Evolutionary conservation across 2,888 invertebrate genomes (phyloP), one percentile per base, ranked within the genome.

Genomic region (Mythimna vitellina): DNA sequence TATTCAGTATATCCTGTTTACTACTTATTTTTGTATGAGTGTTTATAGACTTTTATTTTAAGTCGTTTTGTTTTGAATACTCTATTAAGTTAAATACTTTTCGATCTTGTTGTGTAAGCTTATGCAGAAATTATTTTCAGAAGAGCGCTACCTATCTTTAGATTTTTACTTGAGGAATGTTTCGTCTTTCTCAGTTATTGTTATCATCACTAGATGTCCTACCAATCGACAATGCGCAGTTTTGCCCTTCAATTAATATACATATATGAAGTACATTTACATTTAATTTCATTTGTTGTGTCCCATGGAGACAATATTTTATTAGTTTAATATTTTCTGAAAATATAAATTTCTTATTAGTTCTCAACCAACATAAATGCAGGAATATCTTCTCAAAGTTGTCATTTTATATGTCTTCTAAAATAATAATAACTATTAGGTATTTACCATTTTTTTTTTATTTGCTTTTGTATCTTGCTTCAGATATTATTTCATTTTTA

Each of bases 151-250:
- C 32, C 57, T 57, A 57, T 7, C 56, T 56, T 29, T 29, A 42
- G 9, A 38, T 4, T n/a, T n/a, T n/a, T 25, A 14, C 1, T 17
- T 4, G 25, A 25, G 8, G 4, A 38, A 7, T 53, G 22, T n/a
- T 22, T 62, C 22, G 54, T 42, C 32, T 35, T 32, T 46, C 32
- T 46, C n/a, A 25, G 56, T 70, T 70, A n/a, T 38, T 29, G 17
- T n/a, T 29, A 70, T 49, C 4, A 25, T 22, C 17, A 49, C 49
- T 57, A 70, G 49, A 49, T 22, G 35, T 17, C 25, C 9, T 14
- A 14, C 1, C 38, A 29, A 10, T 9, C 65, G 4, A 49, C 49
- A 63, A 32, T 57, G 57, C 57, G 57, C 32, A 57, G 46, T 46
- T 46, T 46, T 46, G 6, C 17, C 12, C 46, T 17, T 42, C 3